Evolutionary conservation across 2,113 vertebrate species (phyloP).

Genomic region (Pangasianodon gigas): DNA sequence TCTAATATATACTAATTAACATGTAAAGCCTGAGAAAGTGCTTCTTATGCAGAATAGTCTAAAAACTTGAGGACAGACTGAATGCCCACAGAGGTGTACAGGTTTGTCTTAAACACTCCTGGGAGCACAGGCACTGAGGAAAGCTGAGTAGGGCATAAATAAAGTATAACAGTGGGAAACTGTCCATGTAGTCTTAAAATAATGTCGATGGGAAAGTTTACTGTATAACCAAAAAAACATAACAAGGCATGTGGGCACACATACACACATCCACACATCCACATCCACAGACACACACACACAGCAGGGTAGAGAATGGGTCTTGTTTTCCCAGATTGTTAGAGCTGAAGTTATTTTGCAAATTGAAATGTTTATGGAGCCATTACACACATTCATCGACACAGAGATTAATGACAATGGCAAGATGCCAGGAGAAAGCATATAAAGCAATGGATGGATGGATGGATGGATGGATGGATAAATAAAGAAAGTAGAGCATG

Average conservation of each 20-base stretch:
- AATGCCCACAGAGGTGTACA: background rate
- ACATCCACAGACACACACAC: background rate
- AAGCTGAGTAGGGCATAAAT: background rate
- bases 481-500: background rate
- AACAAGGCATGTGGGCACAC: background rate
- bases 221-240: slow-evolving; percentile 6
- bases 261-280: background rate
- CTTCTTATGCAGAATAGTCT: background rate
- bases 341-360: background rate
- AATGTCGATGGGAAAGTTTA: slow-evolving; percentile 30
- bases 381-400: background rate
- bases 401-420: background rate
- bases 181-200: background rate
- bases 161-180: slow-evolving; percentile 24
- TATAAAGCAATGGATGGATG: background rate
- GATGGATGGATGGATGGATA: background rate
- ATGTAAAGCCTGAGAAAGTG: background rate
- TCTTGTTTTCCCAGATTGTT: background rate
- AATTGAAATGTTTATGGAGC: background rate
- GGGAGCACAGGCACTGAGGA: background rate
- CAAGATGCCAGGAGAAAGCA: background rate
- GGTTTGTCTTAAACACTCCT: background rate
- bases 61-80: background rate
- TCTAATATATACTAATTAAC: background rate
- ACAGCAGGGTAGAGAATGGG: background rate